These are phyloP conservation scores for Podilymbus podiceps DNA, from an alignment of 2,113 vertebrate genomes.

Conservation along the genomic window DNA sequence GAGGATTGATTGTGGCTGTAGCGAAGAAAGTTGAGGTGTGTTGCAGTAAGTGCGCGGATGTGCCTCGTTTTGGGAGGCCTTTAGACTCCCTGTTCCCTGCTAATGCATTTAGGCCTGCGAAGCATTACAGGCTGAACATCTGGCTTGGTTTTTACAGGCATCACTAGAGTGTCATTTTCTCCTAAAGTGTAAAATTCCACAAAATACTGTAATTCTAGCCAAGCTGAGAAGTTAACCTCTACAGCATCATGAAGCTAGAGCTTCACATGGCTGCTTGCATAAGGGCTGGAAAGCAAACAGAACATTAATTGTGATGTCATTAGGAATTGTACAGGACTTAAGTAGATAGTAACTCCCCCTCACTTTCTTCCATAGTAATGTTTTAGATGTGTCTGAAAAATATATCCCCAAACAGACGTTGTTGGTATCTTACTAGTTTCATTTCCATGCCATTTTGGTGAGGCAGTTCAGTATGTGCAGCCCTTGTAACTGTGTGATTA, in stretches of 20 bases:
- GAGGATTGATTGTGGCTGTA: background rate
- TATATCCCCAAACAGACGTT: background rate
- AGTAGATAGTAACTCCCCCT: background rate
- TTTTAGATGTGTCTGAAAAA: background rate
- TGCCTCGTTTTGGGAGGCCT: background rate
- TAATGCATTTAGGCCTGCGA: background rate
- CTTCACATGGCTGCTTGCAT: background rate
- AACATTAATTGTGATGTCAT: background rate
- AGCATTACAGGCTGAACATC: background rate
- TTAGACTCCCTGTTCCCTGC: background rate
- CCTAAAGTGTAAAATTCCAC: conserved; percentile 37
- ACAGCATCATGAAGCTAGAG: background rate
- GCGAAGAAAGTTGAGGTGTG: background rate
- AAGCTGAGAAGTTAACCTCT: background rate
- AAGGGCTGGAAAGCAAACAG: background rate
- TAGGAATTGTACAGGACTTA: background rate
- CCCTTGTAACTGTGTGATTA: background rate
- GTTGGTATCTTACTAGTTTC: background rate
- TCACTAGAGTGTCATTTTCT: background rate
- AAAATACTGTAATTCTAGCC: background rate
- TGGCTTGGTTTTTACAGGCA: conserved; percentile 24
- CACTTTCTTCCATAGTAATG: background rate
- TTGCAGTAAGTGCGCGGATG: background rate
- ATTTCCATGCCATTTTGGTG: background rate
- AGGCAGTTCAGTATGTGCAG: background rate